phyloP scores from a whole-genome alignment of 2,113 vertebrate species.

The Neomonachus schauinslandi region DNA sequence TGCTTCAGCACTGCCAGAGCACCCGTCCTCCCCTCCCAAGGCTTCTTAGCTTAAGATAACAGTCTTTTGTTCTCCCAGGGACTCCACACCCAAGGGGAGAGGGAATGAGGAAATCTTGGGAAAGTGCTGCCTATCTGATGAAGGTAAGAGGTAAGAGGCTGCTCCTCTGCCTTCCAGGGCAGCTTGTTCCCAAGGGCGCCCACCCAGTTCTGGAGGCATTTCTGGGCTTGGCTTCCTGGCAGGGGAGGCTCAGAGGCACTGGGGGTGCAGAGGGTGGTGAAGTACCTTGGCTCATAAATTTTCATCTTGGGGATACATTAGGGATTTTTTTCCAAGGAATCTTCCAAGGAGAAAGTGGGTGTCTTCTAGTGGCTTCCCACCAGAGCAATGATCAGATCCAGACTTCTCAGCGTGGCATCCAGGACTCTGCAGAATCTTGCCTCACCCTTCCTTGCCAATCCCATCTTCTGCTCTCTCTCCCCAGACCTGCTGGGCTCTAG shows the following conservation, averaged over 20 bases:
- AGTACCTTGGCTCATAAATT: background rate
- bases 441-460: background rate
- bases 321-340: background rate
- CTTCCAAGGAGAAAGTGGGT: background rate
- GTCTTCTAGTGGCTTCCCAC: background rate
- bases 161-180: background rate
- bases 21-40: background rate
- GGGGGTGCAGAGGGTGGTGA: background rate
- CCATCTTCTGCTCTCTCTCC: background rate
- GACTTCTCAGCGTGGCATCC: background rate
- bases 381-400: background rate
- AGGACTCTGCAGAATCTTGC: background rate
- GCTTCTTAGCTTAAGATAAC: conserved; percentile 8
- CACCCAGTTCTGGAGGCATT: background rate
- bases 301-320: background rate
- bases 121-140: background rate
- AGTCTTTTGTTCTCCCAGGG: conserved; percentile 56
- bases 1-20: background rate
- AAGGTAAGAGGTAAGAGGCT: conserved; percentile 4
- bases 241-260: background rate
- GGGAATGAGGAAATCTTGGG: conserved; percentile 57
- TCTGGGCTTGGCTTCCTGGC: conserved; percentile 57
- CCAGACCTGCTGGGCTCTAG: background rate
- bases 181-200: background rate
- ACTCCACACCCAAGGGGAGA: conserved; percentile 61